These are phyloP conservation scores for Astropecten irregularis DNA, from an alignment of 53 echinoderm and acorn worm species.

Conservation along the genomic window DNA sequence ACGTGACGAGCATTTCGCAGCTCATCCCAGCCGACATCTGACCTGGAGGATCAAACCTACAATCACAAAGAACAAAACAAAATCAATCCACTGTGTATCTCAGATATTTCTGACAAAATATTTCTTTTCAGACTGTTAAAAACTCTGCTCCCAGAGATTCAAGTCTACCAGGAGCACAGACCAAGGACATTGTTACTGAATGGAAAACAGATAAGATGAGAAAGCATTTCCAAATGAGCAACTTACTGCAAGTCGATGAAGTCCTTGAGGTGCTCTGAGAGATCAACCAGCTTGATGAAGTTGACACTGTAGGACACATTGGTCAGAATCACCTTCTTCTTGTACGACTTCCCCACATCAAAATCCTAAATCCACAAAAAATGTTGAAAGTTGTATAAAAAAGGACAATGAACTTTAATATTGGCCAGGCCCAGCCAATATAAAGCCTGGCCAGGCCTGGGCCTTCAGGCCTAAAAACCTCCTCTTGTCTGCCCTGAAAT, in stretches of 20 bases:
- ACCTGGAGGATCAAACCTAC: conserved; percentile 96
- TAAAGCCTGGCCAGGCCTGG: too few species aligned
- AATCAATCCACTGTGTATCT: background rate
- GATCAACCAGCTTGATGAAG: conserved; percentile 89
- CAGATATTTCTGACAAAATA: background rate
- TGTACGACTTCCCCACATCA: conserved; percentile 95
- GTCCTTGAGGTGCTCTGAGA: conserved; percentile 94
- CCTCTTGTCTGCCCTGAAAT: too few species aligned
- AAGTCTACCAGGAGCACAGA: too few species aligned
- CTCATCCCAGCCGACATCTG: conserved; percentile 99
- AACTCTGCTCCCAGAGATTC: too few species aligned
- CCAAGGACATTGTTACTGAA: too few species aligned
- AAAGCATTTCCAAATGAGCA: too few species aligned
- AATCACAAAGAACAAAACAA: background rate
- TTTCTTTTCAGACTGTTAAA: too few species aligned
- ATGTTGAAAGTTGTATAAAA: background rate
- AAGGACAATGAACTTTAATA: background rate
- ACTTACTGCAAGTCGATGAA: conserved; percentile 95
- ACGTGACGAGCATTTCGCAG: conserved; percentile 95
- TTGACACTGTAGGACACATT: conserved; percentile 99
- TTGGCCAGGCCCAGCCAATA: too few species aligned
- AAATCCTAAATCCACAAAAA: conserved; percentile 70
- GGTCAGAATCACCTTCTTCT: conserved; percentile 93
- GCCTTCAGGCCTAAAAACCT: too few species aligned
- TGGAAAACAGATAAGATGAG: too few species aligned